A percentile compares a stretch with the other conserved stretches of the same genome.
These are phyloP conservation scores for Clinocottus analis DNA, from an alignment of 2,113 vertebrate species.

Conservation along the genomic window DNA sequence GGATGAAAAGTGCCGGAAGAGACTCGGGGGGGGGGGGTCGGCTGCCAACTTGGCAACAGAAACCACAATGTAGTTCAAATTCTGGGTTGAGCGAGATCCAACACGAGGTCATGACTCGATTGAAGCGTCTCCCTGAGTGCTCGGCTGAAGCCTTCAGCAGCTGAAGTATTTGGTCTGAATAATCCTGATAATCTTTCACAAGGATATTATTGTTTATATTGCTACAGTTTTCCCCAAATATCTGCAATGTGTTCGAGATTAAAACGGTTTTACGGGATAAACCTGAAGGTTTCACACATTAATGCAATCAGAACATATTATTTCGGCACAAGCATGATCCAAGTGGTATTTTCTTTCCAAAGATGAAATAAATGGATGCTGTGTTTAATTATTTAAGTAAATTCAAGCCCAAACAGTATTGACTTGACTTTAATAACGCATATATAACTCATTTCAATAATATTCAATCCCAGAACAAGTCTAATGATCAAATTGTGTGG, in stretches of 20 bases:
- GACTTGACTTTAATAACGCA: neutral
- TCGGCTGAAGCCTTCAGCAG: constrained; percentile 4
- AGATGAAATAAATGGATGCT: neutral
- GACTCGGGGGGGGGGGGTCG: constrained; percentile 7
- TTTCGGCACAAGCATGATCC: neutral
- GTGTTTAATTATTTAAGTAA: neutral
- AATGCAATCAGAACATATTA: no score
- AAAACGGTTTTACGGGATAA: no score
- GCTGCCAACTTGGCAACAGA: constrained; percentile 57
- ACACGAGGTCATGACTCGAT: constrained; percentile 26
- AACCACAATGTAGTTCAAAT: constrained; percentile 34
- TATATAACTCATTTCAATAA: neutral
- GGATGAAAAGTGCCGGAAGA: constrained; percentile 39
- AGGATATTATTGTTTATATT: neutral
- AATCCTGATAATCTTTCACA: neutral
- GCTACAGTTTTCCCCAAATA: constrained; percentile 7
- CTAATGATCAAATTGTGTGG: neutral
- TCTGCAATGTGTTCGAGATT: neutral
- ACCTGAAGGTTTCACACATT: no score
- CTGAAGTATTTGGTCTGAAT: constrained; percentile 30
- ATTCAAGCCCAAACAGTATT: neutral
- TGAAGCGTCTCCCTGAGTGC: constrained; percentile 42
- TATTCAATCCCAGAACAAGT: neutral
- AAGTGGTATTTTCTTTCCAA: neutral
- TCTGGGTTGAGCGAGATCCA: constrained; percentile 36